These are phyloP conservation scores for Platyura marginata DNA, from an alignment of 1,140 invertebrate genomes.

Conservation along the genomic window DNA sequence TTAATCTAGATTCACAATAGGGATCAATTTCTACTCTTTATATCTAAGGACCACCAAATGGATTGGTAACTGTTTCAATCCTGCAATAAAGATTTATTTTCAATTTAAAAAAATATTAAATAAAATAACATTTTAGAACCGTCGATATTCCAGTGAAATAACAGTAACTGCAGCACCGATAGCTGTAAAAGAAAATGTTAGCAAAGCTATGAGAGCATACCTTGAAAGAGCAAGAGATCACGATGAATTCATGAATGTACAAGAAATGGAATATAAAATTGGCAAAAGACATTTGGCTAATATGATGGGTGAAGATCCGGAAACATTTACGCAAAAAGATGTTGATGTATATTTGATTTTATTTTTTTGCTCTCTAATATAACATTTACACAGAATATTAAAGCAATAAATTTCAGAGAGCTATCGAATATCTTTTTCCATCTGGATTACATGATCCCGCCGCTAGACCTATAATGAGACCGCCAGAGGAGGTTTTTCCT, in stretches of 20 bases:
- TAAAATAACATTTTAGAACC: too few species aligned
- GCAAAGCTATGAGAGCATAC: constrained; percentile 77
- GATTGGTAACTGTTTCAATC: too few species aligned
- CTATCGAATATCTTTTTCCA: constrained; percentile 83
- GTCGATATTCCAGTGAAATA: too few species aligned
- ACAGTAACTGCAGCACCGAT: too few species aligned
- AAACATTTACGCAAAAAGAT: constrained; percentile 72
- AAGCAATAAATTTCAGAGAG: constrained; percentile 45
- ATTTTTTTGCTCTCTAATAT: too few species aligned
- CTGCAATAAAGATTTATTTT: too few species aligned
- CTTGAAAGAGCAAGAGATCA: constrained; percentile 61
- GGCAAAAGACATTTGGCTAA: constrained; percentile 92
- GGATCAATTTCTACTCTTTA: too few species aligned
- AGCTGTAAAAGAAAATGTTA: constrained; percentile 47
- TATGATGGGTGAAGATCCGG: constrained; percentile 90
- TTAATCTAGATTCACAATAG: too few species aligned
- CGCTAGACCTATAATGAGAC: constrained; percentile 72
- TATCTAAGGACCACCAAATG: too few species aligned
- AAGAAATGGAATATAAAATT: constrained; percentile 68
- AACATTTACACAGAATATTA: too few species aligned
- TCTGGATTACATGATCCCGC: constrained; percentile 67
- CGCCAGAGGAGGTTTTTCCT: constrained; percentile 73
- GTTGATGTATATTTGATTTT: constrained; percentile 45
- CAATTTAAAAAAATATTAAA: too few species aligned
- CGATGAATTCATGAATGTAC: constrained; percentile 68